These are phyloP conservation scores for Xestoiulus laeticollis DNA, from an alignment of 2,888 invertebrate species.

Conservation along the genomic window DNA sequence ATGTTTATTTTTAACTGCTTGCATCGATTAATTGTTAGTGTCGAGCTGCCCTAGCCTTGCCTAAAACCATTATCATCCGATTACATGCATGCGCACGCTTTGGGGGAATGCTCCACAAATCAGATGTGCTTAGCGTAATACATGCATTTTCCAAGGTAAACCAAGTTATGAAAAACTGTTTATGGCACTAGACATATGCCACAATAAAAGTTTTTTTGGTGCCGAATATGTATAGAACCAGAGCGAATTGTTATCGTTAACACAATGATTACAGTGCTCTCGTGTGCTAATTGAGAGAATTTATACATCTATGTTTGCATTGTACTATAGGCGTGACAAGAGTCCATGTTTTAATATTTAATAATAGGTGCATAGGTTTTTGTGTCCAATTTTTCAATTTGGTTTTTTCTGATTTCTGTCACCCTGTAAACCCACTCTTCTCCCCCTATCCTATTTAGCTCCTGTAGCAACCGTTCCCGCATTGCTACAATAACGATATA, in stretches of 20 bases:
- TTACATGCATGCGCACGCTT: background rate
- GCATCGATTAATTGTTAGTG: background rate
- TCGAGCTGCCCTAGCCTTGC: background rate
- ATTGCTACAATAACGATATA: slow-evolving; percentile 9
- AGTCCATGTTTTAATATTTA: background rate
- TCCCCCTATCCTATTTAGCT: background rate
- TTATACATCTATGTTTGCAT: background rate
- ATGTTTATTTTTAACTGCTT: background rate
- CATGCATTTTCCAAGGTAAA: background rate
- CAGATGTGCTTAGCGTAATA: background rate
- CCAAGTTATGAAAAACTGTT: background rate
- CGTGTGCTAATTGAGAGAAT: background rate
- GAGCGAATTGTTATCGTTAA: background rate
- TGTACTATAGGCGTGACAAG: background rate
- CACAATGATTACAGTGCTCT: background rate
- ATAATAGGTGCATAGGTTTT: background rate
- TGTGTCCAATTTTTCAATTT: background rate
- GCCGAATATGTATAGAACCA: too few species aligned
- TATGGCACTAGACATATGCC: background rate
- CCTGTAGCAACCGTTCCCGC: background rate
- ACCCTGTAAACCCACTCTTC: background rate
- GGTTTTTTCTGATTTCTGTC: background rate
- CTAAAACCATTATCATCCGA: background rate
- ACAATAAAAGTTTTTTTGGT: too few species aligned
- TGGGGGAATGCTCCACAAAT: too few species aligned